Conservation (phyloP, 2,797 vertebrate genomes). For the Presbytis comata region DNA sequence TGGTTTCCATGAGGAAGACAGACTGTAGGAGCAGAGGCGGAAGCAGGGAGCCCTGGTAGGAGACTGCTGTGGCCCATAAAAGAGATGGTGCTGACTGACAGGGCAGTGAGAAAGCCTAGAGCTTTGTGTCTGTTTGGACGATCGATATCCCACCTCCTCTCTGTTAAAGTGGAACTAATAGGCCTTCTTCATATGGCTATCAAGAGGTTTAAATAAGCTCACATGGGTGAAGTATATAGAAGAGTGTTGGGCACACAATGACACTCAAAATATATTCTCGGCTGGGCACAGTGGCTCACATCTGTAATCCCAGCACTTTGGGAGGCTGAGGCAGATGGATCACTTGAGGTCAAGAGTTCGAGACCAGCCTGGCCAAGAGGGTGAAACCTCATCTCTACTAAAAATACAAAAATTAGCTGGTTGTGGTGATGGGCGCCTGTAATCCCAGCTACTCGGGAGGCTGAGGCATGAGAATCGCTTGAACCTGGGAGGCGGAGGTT, state of each 20-base stretch:
- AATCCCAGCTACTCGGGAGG: too few species aligned
- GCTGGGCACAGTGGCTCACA: not conserved
- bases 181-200: too few species aligned
- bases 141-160: not conserved
- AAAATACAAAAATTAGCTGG: not conserved
- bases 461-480: too few species aligned
- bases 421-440: not conserved
- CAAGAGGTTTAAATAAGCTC: not conserved
- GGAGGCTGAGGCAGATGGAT: not conserved
- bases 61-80: not conserved
- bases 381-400: not conserved
- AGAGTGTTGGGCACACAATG: not conserved
- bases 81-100: fast-evolving
- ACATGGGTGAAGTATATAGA: not conserved
- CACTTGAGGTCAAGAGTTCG: not conserved
- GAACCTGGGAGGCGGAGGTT: too few species aligned
- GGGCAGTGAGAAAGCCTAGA: not conserved
- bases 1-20: not conserved
- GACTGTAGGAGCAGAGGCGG: not conserved
- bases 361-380: not conserved
- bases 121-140: not conserved
- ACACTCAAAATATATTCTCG: too few species aligned
- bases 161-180: not conserved
- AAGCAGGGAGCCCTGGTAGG: not conserved
- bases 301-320: not conserved